These are phyloP conservation scores for Morone chrysops DNA, from an alignment of 2,113 vertebrate species.

Conservation along the genomic window DNA sequence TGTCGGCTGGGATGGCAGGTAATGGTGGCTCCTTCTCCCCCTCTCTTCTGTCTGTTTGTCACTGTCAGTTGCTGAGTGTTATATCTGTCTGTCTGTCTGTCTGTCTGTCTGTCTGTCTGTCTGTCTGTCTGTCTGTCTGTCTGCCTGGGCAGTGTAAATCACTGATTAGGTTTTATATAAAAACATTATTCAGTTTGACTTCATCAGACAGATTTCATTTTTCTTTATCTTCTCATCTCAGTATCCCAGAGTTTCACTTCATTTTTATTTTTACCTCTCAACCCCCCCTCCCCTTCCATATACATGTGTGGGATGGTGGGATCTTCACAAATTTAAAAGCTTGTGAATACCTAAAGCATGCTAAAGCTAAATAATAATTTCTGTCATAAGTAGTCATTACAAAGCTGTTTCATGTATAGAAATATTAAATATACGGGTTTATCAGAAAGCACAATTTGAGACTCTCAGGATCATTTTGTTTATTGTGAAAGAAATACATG, in stretches of 20 bases:
- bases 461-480: conserved; percentile 79
- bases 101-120: conserved; percentile 49
- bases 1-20: conserved; percentile 98
- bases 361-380: conserved; percentile 62
- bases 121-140: conserved; percentile 37
- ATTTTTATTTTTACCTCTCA: background rate
- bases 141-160: conserved; percentile 55
- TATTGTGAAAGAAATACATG: background rate
- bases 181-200: conserved; percentile 40
- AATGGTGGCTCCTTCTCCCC: conserved; percentile 77
- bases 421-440: conserved; percentile 44
- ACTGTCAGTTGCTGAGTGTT: conserved; percentile 26
- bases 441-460: conserved; percentile 85
- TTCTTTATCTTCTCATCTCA: conserved; percentile 20
- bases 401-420: conserved; percentile 53
- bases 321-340: conserved; percentile 29
- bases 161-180: conserved; percentile 56
- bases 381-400: conserved; percentile 39
- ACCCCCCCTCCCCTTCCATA: background rate
- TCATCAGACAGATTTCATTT: conserved; percentile 45
- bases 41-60: conserved; percentile 54
- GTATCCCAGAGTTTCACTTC: conserved; percentile 31
- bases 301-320: conserved; percentile 36
- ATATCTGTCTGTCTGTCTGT: conserved; percentile 42
- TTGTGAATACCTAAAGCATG: conserved; percentile 57